Evolutionary conservation across 2,113 vertebrate genomes (phyloP).

Genomic region (Bostrychus sinensis): DNA sequence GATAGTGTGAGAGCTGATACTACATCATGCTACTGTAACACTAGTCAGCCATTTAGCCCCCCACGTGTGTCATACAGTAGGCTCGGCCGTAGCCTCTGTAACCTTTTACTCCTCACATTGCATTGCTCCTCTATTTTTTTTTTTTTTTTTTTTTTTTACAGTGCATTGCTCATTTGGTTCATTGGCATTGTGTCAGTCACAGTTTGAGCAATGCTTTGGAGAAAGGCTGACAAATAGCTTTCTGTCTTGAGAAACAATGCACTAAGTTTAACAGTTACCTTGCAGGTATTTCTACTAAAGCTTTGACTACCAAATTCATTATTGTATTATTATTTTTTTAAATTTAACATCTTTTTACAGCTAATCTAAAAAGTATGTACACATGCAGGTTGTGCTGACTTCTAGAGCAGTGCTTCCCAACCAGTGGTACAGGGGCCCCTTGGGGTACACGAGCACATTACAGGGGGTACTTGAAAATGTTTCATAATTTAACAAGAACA

Average conservation of each 20-base stretch:
- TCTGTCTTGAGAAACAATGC: slow-evolving; percentile 9
- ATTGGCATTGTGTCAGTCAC: slow-evolving; percentile 6
- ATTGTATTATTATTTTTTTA: no score
- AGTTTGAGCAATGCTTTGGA: slow-evolving; percentile 2
- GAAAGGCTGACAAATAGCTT: slow-evolving; percentile 20
- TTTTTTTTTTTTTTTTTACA: slow-evolving; percentile 19
- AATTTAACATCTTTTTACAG: no score
- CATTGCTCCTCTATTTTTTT: background rate
- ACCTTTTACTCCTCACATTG: slow-evolving; percentile 9
- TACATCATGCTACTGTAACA: slow-evolving; percentile 54
- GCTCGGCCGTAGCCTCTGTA: slow-evolving; percentile 4
- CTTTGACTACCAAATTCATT: slow-evolving; percentile 7
- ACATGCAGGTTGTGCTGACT: no score
- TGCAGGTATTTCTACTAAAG: background rate
- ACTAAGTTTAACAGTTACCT: slow-evolving; percentile 9
- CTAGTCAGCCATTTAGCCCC: slow-evolving; percentile 44
- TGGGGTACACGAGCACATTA: no score
- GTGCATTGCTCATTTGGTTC: slow-evolving; percentile 16
- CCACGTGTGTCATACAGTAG: slow-evolving; percentile 33
- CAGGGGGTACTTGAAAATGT: no score
- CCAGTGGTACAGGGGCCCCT: no score
- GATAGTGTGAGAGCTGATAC: slow-evolving; percentile 53
- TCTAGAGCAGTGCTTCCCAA: no score
- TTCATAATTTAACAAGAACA: no score
- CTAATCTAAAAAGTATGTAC: no score